Percentiles rank a stretch among this genome's conserved stretches.
Evolutionary conservation across 2,888 invertebrate species (phyloP).

Genomic region (Panzeria rudis): DNA sequence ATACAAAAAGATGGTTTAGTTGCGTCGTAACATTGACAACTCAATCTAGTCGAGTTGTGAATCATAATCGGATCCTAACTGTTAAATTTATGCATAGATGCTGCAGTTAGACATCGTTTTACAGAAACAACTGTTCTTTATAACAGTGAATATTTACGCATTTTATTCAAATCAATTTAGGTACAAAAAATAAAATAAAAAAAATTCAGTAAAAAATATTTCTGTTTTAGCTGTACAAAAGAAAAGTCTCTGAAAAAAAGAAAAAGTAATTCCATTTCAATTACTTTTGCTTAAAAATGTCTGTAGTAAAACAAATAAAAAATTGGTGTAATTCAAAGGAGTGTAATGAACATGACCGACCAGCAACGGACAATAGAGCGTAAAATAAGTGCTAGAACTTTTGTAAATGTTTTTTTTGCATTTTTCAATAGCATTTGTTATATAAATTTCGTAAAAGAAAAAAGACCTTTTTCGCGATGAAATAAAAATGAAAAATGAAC

Average conservation of each 20-base stretch:
- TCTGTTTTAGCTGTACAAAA: background rate
- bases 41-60: too few relatives aligned
- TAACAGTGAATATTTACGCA: background rate
- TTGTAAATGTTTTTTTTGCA: conserved; percentile 25
- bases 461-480: conserved; percentile 68
- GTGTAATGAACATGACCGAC: conserved; percentile 78
- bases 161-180: background rate
- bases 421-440: conserved; percentile 28
- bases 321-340: conserved; percentile 71
- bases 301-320: conserved; percentile 14
- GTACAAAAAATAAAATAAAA: background rate
- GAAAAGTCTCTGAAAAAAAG: conserved; percentile 20
- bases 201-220: background rate
- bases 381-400: conserved; percentile 81
- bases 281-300: conserved; percentile 74
- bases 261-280: conserved; percentile 79
- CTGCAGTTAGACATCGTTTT: too few relatives aligned
- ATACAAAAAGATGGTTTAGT: too few relatives aligned
- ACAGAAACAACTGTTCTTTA: too few relatives aligned
- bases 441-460: conserved; percentile 56
- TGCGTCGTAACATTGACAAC: too few relatives aligned
- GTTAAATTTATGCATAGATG: too few relatives aligned
- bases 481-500: conserved; percentile 81
- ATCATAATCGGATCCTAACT: too few relatives aligned
- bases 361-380: conserved; percentile 80